Conservation (phyloP, 2,797 vertebrate species). For the Bovichtus diacanthus region DNA sequence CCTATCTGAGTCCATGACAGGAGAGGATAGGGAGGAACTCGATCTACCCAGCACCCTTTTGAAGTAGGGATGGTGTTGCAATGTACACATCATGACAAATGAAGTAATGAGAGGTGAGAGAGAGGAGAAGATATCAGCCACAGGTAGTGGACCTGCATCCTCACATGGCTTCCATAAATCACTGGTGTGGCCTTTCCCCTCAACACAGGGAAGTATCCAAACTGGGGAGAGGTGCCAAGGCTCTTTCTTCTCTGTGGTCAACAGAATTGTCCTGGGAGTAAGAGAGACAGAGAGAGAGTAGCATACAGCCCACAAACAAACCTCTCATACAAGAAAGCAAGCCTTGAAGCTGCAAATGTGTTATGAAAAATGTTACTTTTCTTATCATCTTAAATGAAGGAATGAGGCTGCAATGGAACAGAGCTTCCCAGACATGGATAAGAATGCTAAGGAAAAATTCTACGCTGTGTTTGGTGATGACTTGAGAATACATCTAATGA, state of each 20-base stretch:
- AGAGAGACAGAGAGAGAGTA: not conserved
- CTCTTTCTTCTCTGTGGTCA: conserved; percentile 48
- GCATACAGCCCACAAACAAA: not conserved
- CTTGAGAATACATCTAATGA: not conserved
- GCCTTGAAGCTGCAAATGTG: not conserved
- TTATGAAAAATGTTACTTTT: not conserved
- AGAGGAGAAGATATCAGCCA: conserved; percentile 72
- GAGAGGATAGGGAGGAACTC: conserved; percentile 73
- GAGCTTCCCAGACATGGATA: not conserved
- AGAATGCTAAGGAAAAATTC: not conserved
- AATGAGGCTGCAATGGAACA: not conserved
- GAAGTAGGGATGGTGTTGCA: conserved; percentile 80
- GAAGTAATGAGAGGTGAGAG: conserved; percentile 83
- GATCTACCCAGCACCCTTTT: conserved; percentile 82
- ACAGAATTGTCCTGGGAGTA: conserved; percentile 12
- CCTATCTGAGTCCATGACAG: conserved; percentile 81
- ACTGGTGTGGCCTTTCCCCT: conserved; percentile 77
- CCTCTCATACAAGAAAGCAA: not conserved
- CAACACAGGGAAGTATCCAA: conserved; percentile 77
- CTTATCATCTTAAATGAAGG: not conserved
- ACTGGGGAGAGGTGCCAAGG: conserved; percentile 72
- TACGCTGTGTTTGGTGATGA: not conserved
- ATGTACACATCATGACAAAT: conserved; percentile 84
- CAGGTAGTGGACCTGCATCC: conserved; percentile 81
- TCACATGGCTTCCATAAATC: conserved; percentile 83